Evolutionary conservation across 2,888 invertebrate species (phyloP), one percentile per base, ranked within the genome.

Genomic region (Euzophera pinguis): DNA sequence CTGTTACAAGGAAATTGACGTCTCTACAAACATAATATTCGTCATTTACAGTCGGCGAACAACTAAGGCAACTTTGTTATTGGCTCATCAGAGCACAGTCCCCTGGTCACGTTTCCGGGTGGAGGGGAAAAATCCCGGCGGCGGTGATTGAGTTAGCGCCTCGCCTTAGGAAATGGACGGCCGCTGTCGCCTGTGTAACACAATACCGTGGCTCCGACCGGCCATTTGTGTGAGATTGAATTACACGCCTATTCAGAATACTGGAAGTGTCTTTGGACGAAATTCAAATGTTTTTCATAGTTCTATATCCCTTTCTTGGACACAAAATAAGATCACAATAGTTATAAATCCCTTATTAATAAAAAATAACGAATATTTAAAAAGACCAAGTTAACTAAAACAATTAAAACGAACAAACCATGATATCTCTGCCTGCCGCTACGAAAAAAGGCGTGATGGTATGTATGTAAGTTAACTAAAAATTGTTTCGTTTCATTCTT

Each of bases 81-180:
- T 58, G 63, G 61, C 67, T 71, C 74, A 70, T 73, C 75, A 65
- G 55, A 54, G 67, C 55, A 58, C 48, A 41, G 47, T 47, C 53
- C 57, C 59, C 56, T 60, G 61, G 72, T 70, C 75, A 73, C 74
- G 74, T 76, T 60, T 58, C 57, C 53, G 52, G 56, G 52, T 53
- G 57, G 59, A 69, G 71, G 73, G 75, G 76, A 78, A 84, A 84
- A 84, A 82, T 80, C 75, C 72, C 67, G 69, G 64, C 65, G 63
- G 22, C 67, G 69, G 72, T 84, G 84, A 88, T 87, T 84, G 80
- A 83, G 84, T 87, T 87, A 85, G 75, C 79, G 74, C 76, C 71
- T 67, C 66, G 65, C 69, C 63, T 61, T 56, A 63, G 75, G 73
- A 78, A 81, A 84, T 82, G 81, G 84, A 75, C 72, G 22, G 76